Evolutionary conservation across 2,888 invertebrate genomes (phyloP).

Genomic region (Orthonevra nobilis): DNA sequence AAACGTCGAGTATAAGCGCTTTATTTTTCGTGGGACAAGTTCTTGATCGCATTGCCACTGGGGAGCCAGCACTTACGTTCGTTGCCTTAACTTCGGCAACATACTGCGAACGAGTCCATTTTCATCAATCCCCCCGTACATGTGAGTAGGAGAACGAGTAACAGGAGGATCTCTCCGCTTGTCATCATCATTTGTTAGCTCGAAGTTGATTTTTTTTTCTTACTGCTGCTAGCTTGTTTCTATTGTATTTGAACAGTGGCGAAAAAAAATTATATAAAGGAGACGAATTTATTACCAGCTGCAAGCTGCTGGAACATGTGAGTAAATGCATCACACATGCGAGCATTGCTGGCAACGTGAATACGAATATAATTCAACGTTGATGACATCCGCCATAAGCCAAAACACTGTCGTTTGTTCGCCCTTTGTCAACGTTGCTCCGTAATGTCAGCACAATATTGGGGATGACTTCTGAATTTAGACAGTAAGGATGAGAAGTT

Average conservation of each 20-base stretch:
- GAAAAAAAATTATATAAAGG: background rate
- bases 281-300: constrained; percentile 63
- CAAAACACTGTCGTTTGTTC: constrained; percentile 51
- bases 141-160: constrained; percentile 2
- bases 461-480: constrained; percentile 43
- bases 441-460: constrained; percentile 46
- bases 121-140: constrained; percentile 45
- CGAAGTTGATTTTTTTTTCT: constrained; percentile 18
- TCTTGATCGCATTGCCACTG: constrained; percentile 25
- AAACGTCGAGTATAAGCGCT: too few relatives aligned
- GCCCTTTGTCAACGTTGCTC: constrained; percentile 36
- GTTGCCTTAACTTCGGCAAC: constrained; percentile 23
- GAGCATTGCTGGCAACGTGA: constrained; percentile 13
- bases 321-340: constrained; percentile 29
- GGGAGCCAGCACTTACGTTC: constrained; percentile 6
- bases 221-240: constrained; percentile 47
- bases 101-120: constrained; percentile 47
- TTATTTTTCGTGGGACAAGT: constrained; percentile 6
- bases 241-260: constrained; percentile 4
- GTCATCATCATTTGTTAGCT: constrained; percentile 65
- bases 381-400: constrained; percentile 64
- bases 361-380: constrained; percentile 66
- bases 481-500: constrained; percentile 26
- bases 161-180: constrained; percentile 24
- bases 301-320: constrained; percentile 43